A percentile compares a stretch with the other conserved stretches of the same genome.
phyloP scores from a whole-genome alignment of 64 coral and sea anemone species.

The Pachyseris speciosa region DNA sequence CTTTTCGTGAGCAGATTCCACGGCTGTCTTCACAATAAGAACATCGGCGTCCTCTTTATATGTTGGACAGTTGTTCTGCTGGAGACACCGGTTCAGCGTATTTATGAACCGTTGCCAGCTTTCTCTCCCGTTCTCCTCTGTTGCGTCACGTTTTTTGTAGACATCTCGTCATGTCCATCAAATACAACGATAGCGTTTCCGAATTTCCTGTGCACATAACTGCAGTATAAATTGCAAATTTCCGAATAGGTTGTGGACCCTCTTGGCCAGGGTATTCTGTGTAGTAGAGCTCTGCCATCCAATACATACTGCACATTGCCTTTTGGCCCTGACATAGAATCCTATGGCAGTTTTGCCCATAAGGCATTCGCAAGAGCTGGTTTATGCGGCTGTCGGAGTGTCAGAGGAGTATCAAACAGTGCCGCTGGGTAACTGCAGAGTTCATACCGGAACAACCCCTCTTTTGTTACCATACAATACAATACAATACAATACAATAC shows the following conservation, averaged over 20 bases:
- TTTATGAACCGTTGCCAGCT: background rate
- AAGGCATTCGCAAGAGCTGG: slow-evolving; percentile 71
- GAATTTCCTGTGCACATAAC: slow-evolving; percentile 44
- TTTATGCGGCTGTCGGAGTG: slow-evolving; percentile 54
- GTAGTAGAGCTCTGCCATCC: slow-evolving; percentile 71
- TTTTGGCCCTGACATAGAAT: background rate
- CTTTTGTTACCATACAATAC: too few relatives aligned
- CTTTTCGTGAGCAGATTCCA: background rate
- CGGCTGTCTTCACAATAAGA: slow-evolving; percentile 36
- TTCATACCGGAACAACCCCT: slow-evolving; percentile 54
- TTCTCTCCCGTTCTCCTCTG: background rate
- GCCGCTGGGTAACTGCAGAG: slow-evolving; percentile 67
- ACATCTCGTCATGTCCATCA: slow-evolving; percentile 56
- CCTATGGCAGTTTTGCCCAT: slow-evolving; percentile 21
- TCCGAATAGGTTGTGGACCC: slow-evolving; percentile 43
- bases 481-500: too few relatives aligned
- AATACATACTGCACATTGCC: slow-evolving; percentile 43
- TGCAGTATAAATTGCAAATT: slow-evolving; percentile 53
- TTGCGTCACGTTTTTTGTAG: slow-evolving; percentile 24
- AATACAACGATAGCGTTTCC: slow-evolving; percentile 47
- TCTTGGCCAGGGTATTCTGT: slow-evolving; percentile 51
- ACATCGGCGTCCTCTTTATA: slow-evolving; percentile 28
- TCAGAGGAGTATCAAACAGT: slow-evolving; percentile 63
- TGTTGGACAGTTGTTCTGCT: too few relatives aligned
- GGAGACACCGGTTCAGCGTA: too few relatives aligned